Evolutionary conservation across 2,113 vertebrate species (phyloP), one percentile per base, ranked within the genome.

Genomic region (Danio rerio): DNA sequence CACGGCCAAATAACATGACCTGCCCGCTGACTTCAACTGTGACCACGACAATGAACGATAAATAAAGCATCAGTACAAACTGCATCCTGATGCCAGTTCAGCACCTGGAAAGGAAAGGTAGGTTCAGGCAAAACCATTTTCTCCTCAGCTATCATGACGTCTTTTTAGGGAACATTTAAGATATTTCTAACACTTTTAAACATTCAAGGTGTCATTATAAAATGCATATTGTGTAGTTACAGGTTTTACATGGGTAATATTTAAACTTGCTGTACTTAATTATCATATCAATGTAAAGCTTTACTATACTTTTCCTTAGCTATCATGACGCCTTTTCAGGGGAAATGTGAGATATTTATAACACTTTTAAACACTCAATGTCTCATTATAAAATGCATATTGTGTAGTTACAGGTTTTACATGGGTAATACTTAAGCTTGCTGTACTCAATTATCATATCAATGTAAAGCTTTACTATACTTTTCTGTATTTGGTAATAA

Each of bases 41-140:
- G 75, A 31, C 55, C 47, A 11, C 5, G 56, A 40, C 61, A 63
- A 63, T 77, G 58, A 77, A 11, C 75, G 20, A 9, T 18, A 63
- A 56, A 77, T 77, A 77, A 63, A 76, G 45, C 43, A 50, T 49
- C 18, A 50, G 74, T 16, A 50, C 74, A 49, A 50, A 7, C 58
- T 50, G 20, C 45, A 63, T 49, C 43, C 75, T 16, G 20, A 77
- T 77, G 58, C 12, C 75, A 63, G 4, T 71, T 71, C 59, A 77
- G 20, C 59, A 77, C 43, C 59, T 77, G 75, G 42, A 31, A 11
- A 11, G 58, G 15, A 63, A 63, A 77, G 75, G 75, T 77, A 77
- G 42, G 49, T 52, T 11, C 7, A 71, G 0, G 12, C 20, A 20
- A 31, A 11, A 11, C 65, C 65, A 45, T 68, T 68, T 42, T 3